A percentile compares a stretch with the other conserved stretches of the same genome.
Evolutionary conservation across 2,888 invertebrate species (phyloP).

Genomic region (Caenorhabditis imperialis): DNA sequence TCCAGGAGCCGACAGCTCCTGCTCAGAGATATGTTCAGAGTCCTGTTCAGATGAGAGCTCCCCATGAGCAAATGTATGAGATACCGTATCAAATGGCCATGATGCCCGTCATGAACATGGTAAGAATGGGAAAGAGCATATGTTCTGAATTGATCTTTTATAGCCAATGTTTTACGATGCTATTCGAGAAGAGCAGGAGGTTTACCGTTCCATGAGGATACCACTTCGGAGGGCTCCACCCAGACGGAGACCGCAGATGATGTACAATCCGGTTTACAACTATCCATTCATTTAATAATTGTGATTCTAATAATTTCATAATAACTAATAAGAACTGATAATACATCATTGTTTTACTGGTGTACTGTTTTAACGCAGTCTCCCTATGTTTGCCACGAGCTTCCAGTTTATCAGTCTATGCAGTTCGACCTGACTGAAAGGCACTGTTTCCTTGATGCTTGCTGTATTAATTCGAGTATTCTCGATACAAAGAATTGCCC

Average conservation of each 20-base stretch:
- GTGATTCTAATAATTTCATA: slow-evolving; percentile 7
- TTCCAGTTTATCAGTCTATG: no score
- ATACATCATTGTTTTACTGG: no score
- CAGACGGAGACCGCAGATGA: neutral
- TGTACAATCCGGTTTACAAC: slow-evolving; percentile 13
- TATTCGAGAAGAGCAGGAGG: slow-evolving; percentile 14
- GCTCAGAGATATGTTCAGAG: no score
- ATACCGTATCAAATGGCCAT: slow-evolving; percentile 35
- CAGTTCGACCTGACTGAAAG: no score
- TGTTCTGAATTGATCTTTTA: neutral
- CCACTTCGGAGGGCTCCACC: slow-evolving; percentile 22
- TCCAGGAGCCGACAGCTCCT: slow-evolving; percentile 4
- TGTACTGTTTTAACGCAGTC: no score
- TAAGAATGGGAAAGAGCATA: neutral
- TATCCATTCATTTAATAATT: slow-evolving; percentile 10
- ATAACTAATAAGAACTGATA: no score
- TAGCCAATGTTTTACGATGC: slow-evolving; percentile 17
- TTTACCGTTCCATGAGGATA: slow-evolving; percentile 7
- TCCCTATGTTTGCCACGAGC: no score
- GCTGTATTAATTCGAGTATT: no score
- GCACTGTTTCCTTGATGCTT: no score
- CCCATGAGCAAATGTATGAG: slow-evolving; percentile 3
- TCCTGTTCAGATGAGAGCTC: neutral
- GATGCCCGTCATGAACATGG: slow-evolving; percentile 26
- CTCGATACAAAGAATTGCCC: no score